A percentile compares a stretch with the other conserved stretches of the same genome.
Evolutionary conservation across 2,888 invertebrate genomes (phyloP).

Genomic region (Ornithoptera alexandrae): DNA sequence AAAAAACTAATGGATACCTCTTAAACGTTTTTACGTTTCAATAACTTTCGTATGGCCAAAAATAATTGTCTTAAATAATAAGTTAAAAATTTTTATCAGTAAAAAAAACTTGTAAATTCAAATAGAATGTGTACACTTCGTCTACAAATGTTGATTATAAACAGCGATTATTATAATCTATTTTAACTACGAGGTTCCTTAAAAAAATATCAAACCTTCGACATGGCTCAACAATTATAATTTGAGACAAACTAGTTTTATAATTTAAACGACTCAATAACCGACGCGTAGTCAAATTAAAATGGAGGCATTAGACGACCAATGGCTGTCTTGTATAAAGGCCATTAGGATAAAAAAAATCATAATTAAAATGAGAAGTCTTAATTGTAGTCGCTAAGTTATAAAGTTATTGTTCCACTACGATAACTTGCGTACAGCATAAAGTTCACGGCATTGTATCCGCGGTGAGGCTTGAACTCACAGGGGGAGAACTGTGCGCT

Average conservation of each 20-base stretch:
- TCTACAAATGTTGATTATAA: too few species aligned
- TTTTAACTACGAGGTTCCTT: too few species aligned
- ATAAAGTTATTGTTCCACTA: conserved; percentile 16
- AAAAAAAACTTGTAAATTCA: too few species aligned
- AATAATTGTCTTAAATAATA: neutral
- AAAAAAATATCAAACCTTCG: too few species aligned
- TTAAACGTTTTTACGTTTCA: neutral
- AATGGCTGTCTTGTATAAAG: neutral
- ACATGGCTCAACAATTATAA: neutral
- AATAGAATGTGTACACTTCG: too few species aligned
- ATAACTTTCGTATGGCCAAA: neutral
- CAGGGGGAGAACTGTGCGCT: neutral
- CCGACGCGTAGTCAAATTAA: neutral
- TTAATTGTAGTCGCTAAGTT: conserved; percentile 15
- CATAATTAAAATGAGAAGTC: conserved; percentile 13
- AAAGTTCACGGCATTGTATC: neutral
- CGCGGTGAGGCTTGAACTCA: conserved; percentile 6
- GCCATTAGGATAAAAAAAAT: conserved; percentile 5
- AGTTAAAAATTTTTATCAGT: too few species aligned
- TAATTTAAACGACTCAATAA: neutral
- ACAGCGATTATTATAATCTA: too few species aligned
- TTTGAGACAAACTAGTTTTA: neutral
- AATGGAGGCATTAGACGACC: neutral
- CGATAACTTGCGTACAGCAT: conserved; percentile 9
- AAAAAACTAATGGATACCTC: neutral